Conservation (phyloP, 1,140 invertebrate species). For the Nephila pilipes region DNA sequence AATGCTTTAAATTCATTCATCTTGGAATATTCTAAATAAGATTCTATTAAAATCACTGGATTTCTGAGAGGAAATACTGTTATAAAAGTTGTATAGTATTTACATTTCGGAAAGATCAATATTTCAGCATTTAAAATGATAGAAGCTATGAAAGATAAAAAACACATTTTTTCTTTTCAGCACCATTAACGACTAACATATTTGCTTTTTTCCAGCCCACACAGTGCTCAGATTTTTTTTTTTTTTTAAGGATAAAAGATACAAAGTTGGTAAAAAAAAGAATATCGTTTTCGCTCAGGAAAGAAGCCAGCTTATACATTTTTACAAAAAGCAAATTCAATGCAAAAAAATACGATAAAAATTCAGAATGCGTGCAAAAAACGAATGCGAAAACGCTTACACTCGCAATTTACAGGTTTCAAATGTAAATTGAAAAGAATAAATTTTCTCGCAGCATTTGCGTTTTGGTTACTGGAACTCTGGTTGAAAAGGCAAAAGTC, state of each 20-base stretch:
- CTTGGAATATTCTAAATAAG: too few relatives aligned
- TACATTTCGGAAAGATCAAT: too few relatives aligned
- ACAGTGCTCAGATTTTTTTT: neutral
- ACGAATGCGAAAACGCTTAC: neutral
- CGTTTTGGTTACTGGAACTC: neutral
- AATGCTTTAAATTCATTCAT: too few relatives aligned
- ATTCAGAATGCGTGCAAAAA: conserved; percentile 30
- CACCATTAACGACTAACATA: too few relatives aligned
- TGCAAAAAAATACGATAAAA: neutral
- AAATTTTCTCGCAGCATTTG: conserved; percentile 18
- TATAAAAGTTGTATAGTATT: too few relatives aligned
- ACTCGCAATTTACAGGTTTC: neutral
- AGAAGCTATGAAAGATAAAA: too few relatives aligned
- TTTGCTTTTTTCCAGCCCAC: neutral
- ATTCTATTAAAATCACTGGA: too few relatives aligned
- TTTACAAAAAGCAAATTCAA: neutral
- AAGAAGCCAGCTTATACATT: neutral
- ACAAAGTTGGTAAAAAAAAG: neutral
- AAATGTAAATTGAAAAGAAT: conserved; percentile 27
- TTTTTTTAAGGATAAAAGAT: neutral
- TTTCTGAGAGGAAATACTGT: too few relatives aligned
- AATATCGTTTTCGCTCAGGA: neutral
- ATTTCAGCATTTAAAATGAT: too few relatives aligned
- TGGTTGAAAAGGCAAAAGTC: neutral
- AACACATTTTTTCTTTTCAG: too few relatives aligned